phyloP scores from a whole-genome alignment of 2,113 vertebrate genomes.

The Gymnogyps californianus region DNA sequence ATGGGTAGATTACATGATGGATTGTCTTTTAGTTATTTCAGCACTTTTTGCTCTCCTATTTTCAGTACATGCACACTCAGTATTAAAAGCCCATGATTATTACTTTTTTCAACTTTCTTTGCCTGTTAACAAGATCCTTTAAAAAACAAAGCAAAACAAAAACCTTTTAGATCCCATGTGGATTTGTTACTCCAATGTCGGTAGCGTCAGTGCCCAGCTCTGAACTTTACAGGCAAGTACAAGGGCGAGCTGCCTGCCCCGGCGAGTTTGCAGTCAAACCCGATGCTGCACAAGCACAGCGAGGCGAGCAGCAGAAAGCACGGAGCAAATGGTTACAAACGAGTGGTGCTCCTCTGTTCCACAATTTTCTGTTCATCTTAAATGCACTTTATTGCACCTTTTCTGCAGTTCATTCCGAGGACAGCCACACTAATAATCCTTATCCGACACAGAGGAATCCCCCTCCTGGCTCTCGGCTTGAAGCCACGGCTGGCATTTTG shows the following conservation, averaged over 20 bases:
- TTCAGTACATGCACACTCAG: neutral
- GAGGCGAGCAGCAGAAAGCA: neutral
- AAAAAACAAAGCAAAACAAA: neutral
- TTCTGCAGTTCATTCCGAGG: neutral
- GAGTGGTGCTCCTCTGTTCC: neutral
- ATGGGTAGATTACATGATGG: neutral
- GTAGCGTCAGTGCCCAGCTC: neutral
- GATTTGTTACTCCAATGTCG: accelerated
- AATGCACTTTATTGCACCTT: neutral
- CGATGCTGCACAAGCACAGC: neutral
- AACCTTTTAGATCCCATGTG: neutral
- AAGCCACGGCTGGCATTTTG: neutral
- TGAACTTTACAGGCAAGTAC: neutral
- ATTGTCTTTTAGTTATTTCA: neutral
- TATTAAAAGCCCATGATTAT: neutral
- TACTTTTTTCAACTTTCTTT: neutral
- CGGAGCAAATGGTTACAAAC: neutral
- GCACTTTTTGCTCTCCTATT: neutral
- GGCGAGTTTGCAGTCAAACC: neutral
- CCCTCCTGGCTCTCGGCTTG: neutral
- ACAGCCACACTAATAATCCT: neutral
- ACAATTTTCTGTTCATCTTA: neutral
- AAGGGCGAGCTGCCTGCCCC: neutral
- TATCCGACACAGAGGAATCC: neutral
- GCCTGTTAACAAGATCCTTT: neutral